Conservation (phyloP, 1,140 invertebrate genomes). For the Maconellicoccus hirsutus region DNA sequence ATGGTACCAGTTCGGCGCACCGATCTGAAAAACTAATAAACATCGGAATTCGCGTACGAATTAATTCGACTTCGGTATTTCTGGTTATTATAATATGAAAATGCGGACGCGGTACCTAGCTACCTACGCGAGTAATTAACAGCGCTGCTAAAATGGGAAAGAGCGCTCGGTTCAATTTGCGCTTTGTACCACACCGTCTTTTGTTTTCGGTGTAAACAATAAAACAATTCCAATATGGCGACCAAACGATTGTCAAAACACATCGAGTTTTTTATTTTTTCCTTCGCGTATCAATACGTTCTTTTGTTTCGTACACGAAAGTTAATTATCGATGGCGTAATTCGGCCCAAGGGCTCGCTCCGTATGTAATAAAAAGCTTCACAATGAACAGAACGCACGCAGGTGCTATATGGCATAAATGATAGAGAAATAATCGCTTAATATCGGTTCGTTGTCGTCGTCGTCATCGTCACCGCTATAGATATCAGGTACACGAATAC, state of each 20-base stretch:
- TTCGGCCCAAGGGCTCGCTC: constrained; percentile 18
- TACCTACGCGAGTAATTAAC: neutral
- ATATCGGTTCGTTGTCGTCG: too few species aligned
- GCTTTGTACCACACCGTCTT: neutral
- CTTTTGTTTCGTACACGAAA: constrained; percentile 2
- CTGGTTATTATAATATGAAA: too few species aligned
- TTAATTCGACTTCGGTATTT: too few species aligned
- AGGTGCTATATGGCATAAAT: neutral
- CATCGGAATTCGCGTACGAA: too few species aligned
- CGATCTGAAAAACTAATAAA: too few species aligned
- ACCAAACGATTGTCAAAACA: constrained; percentile 14
- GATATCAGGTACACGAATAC: too few species aligned
- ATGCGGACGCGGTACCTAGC: too few species aligned
- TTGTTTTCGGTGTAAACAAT: neutral
- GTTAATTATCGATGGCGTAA: constrained; percentile 20
- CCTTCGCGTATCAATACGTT: constrained; percentile 2
- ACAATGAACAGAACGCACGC: neutral
- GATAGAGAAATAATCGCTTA: constrained; percentile 13
- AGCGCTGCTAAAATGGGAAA: neutral
- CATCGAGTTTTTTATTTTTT: neutral
- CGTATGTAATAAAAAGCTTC: neutral
- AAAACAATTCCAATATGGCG: constrained; percentile 5
- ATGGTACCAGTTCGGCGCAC: too few species aligned
- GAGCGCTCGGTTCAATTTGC: neutral
- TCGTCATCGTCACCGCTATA: too few species aligned